Base-by-base conservation (phyloP, 2,113 vertebrate genomes). In the Psephotus haematonotus region DNA sequence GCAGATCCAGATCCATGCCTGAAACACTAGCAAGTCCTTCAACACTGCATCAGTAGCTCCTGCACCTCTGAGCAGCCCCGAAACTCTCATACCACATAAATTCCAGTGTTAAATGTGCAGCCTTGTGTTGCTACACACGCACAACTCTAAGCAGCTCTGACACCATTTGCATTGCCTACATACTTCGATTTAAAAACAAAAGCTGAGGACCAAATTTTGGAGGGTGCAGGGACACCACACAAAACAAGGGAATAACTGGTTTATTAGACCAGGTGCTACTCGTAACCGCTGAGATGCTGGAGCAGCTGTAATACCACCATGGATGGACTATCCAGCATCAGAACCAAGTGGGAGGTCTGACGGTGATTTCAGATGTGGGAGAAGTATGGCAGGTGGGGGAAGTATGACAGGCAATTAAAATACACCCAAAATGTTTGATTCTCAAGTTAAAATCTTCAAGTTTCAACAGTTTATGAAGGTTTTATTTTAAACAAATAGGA, bases 261-360 rank as follows among this genome's bases (percentile, higher is more conserved):
- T 22, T 47, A 22, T 47, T 3, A 68, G 43, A 46, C 3, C 52
- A 25, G 28, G 53, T 7, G 9, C 37, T 35, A 11, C 63, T 10
- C 0, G 0, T 4, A 57, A 67, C 7, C 29, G 15, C 52, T 10
- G 35, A 68, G 75, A 27, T 2, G 41, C 33, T 63, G 69, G 4
- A 44, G 70, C 6, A 47, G 25, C 4, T 65, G 20, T 20, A n/a
- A 57, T 43, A 25, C 35, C 14, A 27, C 4, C 27, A 13, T 1
- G 20, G 35, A n/a, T 14, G 33, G 55, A 75, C 13, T 11, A 17
- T 1, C 39, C 28, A 39, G 47, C 75, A 72, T 13, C 68, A 92
- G 33, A 50, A 50, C 7, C 33, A 28, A 37, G 24, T 0, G 8
- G 9, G n/a, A 46, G 33, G 31, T 17, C 35, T 35, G 37, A 71